These are phyloP conservation scores for Axis porcinus DNA, from an alignment of 2,113 vertebrate species.

Conservation along the genomic window DNA sequence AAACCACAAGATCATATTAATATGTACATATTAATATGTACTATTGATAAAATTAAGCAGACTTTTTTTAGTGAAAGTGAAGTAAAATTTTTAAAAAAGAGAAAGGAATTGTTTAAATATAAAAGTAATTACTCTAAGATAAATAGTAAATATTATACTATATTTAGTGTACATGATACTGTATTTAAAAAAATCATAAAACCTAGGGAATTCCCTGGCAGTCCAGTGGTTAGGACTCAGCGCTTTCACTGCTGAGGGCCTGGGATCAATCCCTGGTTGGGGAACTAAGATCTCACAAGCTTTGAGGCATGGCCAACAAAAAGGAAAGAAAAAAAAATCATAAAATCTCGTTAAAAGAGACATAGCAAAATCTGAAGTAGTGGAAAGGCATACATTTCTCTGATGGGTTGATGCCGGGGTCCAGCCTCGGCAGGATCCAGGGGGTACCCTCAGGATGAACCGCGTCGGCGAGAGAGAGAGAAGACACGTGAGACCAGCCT, in stretches of 20 bases:
- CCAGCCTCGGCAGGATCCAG: too few species aligned
- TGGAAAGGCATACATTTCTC: neutral
- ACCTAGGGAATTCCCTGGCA: neutral
- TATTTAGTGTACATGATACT: neutral
- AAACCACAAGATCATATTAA: neutral
- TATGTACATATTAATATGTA: neutral
- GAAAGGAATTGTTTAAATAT: neutral
- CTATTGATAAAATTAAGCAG: neutral
- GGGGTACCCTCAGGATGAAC: too few species aligned
- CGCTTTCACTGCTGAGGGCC: rapidly evolving
- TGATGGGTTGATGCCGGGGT: too few species aligned
- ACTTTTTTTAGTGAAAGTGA: neutral
- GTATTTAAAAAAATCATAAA: neutral
- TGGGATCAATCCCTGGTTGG: neutral
- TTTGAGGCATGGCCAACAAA: neutral
- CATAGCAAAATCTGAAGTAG: neutral
- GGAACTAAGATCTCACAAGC: neutral
- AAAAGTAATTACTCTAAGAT: neutral
- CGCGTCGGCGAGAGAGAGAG: too few species aligned
- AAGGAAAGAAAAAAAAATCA: neutral
- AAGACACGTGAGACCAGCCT: too few species aligned
- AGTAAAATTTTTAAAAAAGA: neutral
- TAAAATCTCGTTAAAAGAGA: neutral
- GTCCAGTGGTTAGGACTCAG: neutral
- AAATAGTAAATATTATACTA: neutral